Evolutionary conservation across 2,888 invertebrate species (phyloP).

Genomic region (Macrosiphum euphorbiae): DNA sequence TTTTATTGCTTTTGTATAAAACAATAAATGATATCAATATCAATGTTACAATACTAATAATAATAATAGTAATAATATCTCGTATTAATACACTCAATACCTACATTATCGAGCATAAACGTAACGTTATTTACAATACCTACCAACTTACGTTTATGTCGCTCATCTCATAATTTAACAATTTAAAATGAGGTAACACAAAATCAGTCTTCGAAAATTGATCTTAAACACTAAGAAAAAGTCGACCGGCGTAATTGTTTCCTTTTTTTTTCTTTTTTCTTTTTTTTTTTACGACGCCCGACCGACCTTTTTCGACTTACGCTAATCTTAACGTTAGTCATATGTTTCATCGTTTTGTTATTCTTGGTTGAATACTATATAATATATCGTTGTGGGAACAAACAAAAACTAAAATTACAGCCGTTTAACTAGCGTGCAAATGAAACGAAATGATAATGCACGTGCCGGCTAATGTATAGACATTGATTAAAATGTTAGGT

Average conservation of each 20-base stretch:
- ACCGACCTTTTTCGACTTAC: neutral
- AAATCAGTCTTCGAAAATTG: slow-evolving; percentile 49
- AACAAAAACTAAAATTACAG: slow-evolving; percentile 9
- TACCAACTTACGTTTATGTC: neutral
- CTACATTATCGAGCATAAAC: neutral
- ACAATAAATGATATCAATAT: slow-evolving; percentile 6
- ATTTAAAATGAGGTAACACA: slow-evolving; percentile 25
- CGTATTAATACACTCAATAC: neutral
- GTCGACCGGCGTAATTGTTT: neutral
- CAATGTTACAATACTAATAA: slow-evolving; percentile 3
- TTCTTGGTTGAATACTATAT: slow-evolving; percentile 52
- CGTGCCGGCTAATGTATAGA: neutral
- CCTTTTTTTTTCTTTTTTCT: neutral
- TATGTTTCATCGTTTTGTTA: slow-evolving; percentile 59
- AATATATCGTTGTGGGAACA: neutral
- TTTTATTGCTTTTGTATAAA: slow-evolving; percentile 46
- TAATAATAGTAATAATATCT: neutral
- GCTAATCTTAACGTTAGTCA: slow-evolving; percentile 48
- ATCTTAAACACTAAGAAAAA: slow-evolving; percentile 23
- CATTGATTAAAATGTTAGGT: neutral
- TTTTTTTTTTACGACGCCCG: neutral
- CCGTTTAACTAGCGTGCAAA: slow-evolving; percentile 8
- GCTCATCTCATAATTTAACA: neutral
- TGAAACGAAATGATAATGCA: neutral
- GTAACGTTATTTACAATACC: neutral